phyloP scores from a whole-genome alignment of 1,140 invertebrate genomes.

The Drosophila mayri region DNA sequence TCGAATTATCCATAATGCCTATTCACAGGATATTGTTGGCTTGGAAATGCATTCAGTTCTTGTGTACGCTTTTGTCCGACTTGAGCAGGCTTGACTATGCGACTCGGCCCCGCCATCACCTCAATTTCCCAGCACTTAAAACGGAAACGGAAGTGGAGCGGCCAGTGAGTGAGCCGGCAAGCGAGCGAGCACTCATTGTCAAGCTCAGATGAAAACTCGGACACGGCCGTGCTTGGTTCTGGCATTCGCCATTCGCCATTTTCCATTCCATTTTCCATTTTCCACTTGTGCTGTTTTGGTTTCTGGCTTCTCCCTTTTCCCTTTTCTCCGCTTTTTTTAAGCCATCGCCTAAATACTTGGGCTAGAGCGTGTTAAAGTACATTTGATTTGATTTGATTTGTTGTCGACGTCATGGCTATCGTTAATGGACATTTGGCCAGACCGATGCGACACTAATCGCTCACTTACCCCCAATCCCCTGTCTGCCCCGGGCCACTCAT shows the following conservation, averaged over 20 bases:
- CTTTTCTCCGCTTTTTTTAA: constrained; percentile 29
- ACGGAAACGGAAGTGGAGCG: constrained; percentile 70
- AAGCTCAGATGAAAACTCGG: constrained; percentile 62
- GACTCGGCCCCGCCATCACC: constrained; percentile 25
- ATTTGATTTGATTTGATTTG: constrained; percentile 83
- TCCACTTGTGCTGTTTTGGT: constrained; percentile 45
- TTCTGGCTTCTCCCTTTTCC: constrained; percentile 30
- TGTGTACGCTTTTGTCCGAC: background rate
- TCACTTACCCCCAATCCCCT: constrained; percentile 55
- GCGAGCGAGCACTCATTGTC: constrained; percentile 71
- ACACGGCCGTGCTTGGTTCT: constrained; percentile 57
- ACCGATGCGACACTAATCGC: constrained; percentile 78
- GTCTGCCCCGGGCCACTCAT: constrained; percentile 23
- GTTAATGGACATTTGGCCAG: constrained; percentile 75
- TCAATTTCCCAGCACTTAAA: constrained; percentile 62
- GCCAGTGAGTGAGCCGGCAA: constrained; percentile 34
- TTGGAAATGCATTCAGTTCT: background rate
- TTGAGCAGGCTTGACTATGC: constrained; percentile 15
- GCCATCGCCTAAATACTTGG: constrained; percentile 77
- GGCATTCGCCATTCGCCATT: constrained; percentile 41
- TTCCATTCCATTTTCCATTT: constrained; percentile 49
- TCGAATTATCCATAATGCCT: constrained; percentile 16
- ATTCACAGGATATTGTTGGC: background rate
- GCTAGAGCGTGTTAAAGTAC: constrained; percentile 79
- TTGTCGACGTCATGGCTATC: constrained; percentile 66